Evolutionary conservation across 2,888 invertebrate genomes (phyloP), one percentile per base, ranked within the genome.

Genomic region (Thalpophila matura): DNA sequence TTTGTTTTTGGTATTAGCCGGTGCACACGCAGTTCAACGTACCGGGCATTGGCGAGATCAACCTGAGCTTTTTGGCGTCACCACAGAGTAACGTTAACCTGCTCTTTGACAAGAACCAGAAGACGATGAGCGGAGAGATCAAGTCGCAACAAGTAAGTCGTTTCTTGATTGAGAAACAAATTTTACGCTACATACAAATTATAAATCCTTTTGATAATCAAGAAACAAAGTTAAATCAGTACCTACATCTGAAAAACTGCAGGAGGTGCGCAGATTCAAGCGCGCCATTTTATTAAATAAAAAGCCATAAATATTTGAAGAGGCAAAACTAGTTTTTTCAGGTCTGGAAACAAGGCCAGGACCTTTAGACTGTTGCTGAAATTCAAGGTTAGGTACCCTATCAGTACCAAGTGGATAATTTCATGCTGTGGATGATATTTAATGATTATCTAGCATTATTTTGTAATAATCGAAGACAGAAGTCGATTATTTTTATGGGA

Each of bases 11-110:
- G 51, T 72, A 55, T 47, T 56, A 75, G 75, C 72, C 75, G 37
- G 63, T 75, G 64, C 64, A 58, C 49, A 64, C 64, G 63, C 93
- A 94, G 79, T 93, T 93, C 82, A 93, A 92, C 86, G 92, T 94
- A 1, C 94, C 93, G 0, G 93, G 93, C n/a, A 92, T 94, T 42
- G 94, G 93, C 6, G 94, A 94, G 77, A 92, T 94, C 71, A 94
- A 93, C 79, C 86, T 94, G 20, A 94, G 92, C 73, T 94, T 93
- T 78, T 77, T 94, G 74, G 86, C 92, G 24, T 88, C 93, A 1
- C 91, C 93, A 4, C 92, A 91, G 72, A 90, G 86, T 82, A 92
- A 91, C 90, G 90, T 92, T 53, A 92, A 93, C 82, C 81, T 92
- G 55, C 85, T 93, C 14, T 92, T 91, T 57, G 94, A 94, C 74